These are phyloP conservation scores for Halcyon malimbica DNA, from an alignment of 2,113 vertebrate species.

Conservation along the genomic window DNA sequence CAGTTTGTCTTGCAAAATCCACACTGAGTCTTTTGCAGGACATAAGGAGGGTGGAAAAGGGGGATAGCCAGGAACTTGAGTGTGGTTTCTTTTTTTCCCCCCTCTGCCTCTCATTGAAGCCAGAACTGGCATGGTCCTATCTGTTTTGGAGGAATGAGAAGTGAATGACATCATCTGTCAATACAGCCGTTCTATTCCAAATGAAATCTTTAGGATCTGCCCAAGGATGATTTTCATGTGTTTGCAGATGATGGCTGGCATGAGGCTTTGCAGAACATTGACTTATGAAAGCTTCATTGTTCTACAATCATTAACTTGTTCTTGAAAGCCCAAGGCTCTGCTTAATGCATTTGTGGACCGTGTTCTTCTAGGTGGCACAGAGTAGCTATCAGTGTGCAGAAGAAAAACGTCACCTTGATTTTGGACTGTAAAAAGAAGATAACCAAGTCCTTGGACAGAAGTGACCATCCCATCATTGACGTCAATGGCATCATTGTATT, in stretches of 20 bases:
- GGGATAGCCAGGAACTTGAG: not conserved
- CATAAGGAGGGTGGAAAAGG: not conserved
- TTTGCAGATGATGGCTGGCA: not conserved
- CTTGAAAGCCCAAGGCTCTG: not conserved
- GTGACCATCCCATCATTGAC: constrained; percentile 87
- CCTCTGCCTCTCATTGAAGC: not conserved
- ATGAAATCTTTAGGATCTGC: not conserved
- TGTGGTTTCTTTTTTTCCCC: not conserved
- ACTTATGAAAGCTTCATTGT: not conserved
- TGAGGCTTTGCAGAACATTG: not conserved
- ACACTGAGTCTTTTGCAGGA: not conserved
- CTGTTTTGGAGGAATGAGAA: not conserved
- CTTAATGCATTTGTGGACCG: not conserved
- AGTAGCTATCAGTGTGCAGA: constrained; percentile 91
- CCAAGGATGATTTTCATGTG: not conserved
- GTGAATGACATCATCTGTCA: not conserved
- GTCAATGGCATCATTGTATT: constrained; percentile 96
- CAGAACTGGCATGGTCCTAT: not conserved
- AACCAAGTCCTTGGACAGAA: constrained; percentile 85
- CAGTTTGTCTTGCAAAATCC: not conserved
- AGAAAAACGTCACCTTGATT: constrained; percentile 91
- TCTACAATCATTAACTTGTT: not conserved
- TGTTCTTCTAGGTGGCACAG: constrained; percentile 89
- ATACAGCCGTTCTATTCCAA: not conserved
- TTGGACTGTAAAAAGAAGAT: constrained; percentile 95